Conservation (phyloP, 2,888 invertebrate genomes). For the Hololepta plana region DNA sequence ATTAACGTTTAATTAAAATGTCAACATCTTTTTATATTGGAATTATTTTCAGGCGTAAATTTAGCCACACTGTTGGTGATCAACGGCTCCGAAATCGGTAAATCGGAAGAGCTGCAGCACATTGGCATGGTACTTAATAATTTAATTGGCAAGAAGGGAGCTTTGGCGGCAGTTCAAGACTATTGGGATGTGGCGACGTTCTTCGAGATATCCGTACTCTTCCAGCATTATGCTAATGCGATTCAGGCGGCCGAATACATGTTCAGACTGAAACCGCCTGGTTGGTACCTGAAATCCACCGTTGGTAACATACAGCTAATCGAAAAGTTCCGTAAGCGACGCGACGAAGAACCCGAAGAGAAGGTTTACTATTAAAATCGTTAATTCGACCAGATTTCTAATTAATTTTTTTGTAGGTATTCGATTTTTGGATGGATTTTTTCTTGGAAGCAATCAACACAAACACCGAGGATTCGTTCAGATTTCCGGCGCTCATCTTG, state of each 20-base stretch:
- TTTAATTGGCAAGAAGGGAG: slow-evolving; percentile 94
- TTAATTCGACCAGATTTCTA: slow-evolving; percentile 2
- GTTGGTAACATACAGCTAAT: slow-evolving; percentile 91
- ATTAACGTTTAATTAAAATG: slow-evolving; percentile 1
- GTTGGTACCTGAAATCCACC: slow-evolving; percentile 93
- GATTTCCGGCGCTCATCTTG: slow-evolving; percentile 79
- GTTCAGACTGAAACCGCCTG: slow-evolving; percentile 79
- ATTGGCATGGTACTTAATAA: slow-evolving; percentile 92
- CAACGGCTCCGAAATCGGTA: slow-evolving; percentile 87
- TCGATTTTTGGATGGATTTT: slow-evolving; percentile 97
- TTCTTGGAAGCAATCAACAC: slow-evolving; percentile 85
- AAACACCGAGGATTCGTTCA: slow-evolving; percentile 60
- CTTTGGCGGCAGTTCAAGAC: slow-evolving; percentile 76
- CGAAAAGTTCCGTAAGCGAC: slow-evolving; percentile 70
- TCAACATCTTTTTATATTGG: neutral
- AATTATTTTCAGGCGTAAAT: slow-evolving; percentile 52
- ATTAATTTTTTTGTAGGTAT: slow-evolving; percentile 23
- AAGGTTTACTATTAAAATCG: no score
- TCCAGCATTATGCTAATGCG: slow-evolving; percentile 92
- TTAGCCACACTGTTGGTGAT: slow-evolving; percentile 92
- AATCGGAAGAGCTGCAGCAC: slow-evolving; percentile 77
- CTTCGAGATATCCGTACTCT: slow-evolving; percentile 94
- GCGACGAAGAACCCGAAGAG: slow-evolving; percentile 67
- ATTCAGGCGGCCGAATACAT: slow-evolving; percentile 91
- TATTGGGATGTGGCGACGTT: slow-evolving; percentile 99